These are phyloP conservation scores for Mus spicilegus DNA, from an alignment of 2,113 vertebrate species.

Conservation along the genomic window DNA sequence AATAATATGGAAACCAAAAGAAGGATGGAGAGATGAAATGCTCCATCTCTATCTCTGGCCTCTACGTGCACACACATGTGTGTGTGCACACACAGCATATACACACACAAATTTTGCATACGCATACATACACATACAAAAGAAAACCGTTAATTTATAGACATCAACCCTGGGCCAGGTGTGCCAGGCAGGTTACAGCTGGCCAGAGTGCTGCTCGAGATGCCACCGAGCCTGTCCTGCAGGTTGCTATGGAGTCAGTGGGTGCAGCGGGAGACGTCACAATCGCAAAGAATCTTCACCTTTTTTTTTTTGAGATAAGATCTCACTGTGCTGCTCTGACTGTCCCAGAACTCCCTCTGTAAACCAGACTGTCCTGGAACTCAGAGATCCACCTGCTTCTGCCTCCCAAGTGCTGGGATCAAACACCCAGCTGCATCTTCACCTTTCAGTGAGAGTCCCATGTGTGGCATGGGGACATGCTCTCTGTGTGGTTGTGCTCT, in stretches of 20 bases:
- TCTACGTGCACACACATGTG: background rate
- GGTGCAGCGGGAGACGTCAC: background rate
- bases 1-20: background rate
- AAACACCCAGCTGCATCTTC: background rate
- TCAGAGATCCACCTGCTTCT: background rate
- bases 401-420: background rate
- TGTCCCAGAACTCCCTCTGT: background rate
- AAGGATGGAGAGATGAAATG: background rate
- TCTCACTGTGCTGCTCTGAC: background rate
- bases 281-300: background rate
- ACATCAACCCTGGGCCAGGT: background rate
- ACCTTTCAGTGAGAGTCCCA: background rate
- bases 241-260: rapidly evolving
- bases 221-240: rapidly evolving
- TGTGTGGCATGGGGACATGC: background rate
- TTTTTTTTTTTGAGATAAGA: background rate
- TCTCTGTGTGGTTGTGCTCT: background rate
- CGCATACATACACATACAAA: background rate
- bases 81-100: background rate
- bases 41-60: background rate
- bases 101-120: background rate
- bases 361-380: background rate
- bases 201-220: background rate
- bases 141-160: background rate
- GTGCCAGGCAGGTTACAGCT: background rate